Base-by-base conservation (phyloP, 2,797 vertebrate species). In the Pseudomugil gertrudae region DNA sequence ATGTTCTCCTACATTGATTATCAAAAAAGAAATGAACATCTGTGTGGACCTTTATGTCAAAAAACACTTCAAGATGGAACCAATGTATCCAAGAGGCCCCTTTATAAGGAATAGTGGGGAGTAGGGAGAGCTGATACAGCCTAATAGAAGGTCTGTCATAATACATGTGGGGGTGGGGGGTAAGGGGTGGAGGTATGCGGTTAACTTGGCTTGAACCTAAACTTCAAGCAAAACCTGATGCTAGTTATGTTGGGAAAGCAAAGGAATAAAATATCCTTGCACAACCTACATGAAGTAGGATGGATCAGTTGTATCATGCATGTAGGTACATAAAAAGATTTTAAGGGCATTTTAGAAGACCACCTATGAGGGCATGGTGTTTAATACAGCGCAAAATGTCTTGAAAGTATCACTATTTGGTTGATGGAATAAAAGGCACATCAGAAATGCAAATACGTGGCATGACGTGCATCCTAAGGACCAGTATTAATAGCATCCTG, bases 401-500 rank as follows among this genome's bases (percentile, higher is more conserved):
- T 86, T 83, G 57, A 71, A 72, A 78, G 67, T 71, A 68, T 73
- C 84, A 67, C 77, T 68, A 71, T 84, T 75, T 83, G 65, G 62
- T 75, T 36, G 74, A 78, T 50, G 66, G 76, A 78, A 80, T 64
- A 66, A 81, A 82, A 66, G 56, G 62, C 24, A 47, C 17, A 66
- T 71, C 64, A 70, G 63, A 77, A 78, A 87, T 80, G 74, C 78
- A 81, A 88, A 89, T 47, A 58, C 2, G 35, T 78, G 54, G 76
- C 66, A 73, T 56, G 74, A 69, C 64, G 74, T 74, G 84, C 76
- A 83, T 89, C 81, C 70, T 69, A 27, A 4, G 72, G 79, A 53
- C 61, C 65, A 60, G 74, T 88, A 89, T 90, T 85, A 82, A 87
- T 88, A 88, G 87, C 72, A 30, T 38, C 11, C 73, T 76, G 75